Conservation (phyloP, 2,797 vertebrate species). For the Sebastes wilsoni region DNA sequence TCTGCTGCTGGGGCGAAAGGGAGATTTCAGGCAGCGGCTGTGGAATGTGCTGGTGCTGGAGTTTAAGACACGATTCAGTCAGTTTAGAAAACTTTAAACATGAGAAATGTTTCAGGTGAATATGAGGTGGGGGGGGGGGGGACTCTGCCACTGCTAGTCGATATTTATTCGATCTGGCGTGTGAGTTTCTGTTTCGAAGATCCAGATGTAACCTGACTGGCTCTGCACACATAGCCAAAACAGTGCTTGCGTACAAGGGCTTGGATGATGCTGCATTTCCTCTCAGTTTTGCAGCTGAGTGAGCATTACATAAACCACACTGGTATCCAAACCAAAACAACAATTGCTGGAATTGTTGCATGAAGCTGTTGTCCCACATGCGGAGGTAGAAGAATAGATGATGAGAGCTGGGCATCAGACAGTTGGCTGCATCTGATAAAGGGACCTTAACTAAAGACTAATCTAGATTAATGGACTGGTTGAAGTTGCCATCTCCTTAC, state of each 20-base stretch:
- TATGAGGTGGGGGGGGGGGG: fast-evolving
- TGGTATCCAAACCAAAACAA: slow-evolving; percentile 1
- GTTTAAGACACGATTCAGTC: slow-evolving; percentile 14
- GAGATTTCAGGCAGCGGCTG: slow-evolving; percentile 3
- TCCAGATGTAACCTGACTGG: slow-evolving; percentile 50
- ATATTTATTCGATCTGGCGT: slow-evolving; percentile 35
- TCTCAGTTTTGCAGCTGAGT: slow-evolving; percentile 47
- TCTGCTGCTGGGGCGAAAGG: not conserved
- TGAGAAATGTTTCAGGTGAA: not conserved
- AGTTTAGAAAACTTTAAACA: slow-evolving; percentile 62
- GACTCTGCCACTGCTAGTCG: not conserved
- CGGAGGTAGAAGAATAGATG: slow-evolving; percentile 24
- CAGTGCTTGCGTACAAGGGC: slow-evolving; percentile 34
- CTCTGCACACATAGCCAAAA: slow-evolving; percentile 30
- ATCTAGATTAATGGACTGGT: slow-evolving; percentile 69
- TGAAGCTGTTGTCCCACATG: slow-evolving; percentile 1
- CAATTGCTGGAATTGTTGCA: slow-evolving; percentile 25
- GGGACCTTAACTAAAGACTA: slow-evolving; percentile 58
- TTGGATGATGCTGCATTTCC: slow-evolving; percentile 75
- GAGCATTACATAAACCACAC: slow-evolving; percentile 58
- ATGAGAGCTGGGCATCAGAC: slow-evolving; percentile 34
- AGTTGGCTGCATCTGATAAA: slow-evolving; percentile 54
- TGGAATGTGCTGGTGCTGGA: slow-evolving; percentile 24
- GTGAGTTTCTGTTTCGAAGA: slow-evolving; percentile 23
- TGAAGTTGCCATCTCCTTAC: slow-evolving; percentile 38